A percentile compares a stretch with the other conserved stretches of the same genome.
phyloP scores from a whole-genome alignment of 1,140 invertebrate genomes.

The Lanistes nyassanus region DNA sequence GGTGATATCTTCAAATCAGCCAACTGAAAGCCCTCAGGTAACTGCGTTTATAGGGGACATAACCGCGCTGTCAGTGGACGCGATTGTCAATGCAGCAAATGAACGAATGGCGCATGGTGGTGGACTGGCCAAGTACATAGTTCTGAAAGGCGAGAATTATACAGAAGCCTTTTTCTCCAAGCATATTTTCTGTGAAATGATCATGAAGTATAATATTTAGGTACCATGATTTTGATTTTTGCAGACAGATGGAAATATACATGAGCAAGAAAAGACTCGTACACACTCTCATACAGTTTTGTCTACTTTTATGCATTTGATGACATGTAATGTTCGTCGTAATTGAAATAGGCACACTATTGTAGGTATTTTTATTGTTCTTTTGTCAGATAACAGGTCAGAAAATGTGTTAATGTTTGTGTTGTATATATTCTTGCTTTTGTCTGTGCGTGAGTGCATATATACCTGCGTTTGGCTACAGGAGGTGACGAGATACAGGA shows the following conservation, averaged over 20 bases:
- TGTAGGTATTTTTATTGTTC: no score
- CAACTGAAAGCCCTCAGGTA: neutral
- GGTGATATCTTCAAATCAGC: no score
- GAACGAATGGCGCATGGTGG: conserved; percentile 40
- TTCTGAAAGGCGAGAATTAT: conserved; percentile 38
- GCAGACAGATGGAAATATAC: neutral
- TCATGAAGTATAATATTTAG: no score
- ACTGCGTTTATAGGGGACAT: conserved; percentile 22
- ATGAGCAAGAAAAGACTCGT: neutral
- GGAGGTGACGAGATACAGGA: conserved; percentile 2
- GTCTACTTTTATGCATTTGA: neutral
- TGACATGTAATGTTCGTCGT: neutral
- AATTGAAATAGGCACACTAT: no score
- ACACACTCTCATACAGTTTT: neutral
- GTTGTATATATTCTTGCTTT: neutral
- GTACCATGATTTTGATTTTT: no score
- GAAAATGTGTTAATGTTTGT: neutral
- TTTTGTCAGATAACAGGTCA: neutral
- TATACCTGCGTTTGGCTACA: neutral
- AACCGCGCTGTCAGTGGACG: conserved; percentile 44
- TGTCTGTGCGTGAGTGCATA: conserved; percentile 2
- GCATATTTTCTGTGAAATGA: no score
- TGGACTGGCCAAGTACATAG: conserved; percentile 46
- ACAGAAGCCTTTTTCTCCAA: no score
- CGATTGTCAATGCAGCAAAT: conserved; percentile 55